phyloP scores from a whole-genome alignment of 2,797 vertebrate species.

The Florisuga fusca region DNA sequence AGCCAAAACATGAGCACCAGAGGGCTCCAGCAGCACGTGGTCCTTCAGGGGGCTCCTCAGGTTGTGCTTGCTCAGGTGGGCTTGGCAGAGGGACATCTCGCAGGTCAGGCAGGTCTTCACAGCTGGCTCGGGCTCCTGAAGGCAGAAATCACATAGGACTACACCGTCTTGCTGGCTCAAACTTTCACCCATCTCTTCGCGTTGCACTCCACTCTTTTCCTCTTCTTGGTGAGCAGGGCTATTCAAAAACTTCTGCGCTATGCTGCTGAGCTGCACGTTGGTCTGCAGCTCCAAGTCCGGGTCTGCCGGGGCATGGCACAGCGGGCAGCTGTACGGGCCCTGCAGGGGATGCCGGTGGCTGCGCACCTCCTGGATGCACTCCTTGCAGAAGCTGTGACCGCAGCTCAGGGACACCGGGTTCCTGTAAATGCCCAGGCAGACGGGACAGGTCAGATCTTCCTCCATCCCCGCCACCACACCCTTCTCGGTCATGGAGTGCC shows the following conservation, averaged over 20 bases:
- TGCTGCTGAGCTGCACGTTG: neutral
- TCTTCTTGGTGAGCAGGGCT: rapidly evolving
- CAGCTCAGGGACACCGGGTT: constrained; percentile 74
- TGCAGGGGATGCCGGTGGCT: rapidly evolving
- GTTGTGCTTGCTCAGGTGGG: constrained; percentile 79
- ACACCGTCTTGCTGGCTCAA: rapidly evolving
- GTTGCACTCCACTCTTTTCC: rapidly evolving
- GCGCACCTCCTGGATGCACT: constrained; percentile 48
- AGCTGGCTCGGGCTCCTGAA: neutral
- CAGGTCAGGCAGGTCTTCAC: constrained; percentile 76
- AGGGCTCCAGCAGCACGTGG: constrained; percentile 73
- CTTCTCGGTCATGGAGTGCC: rapidly evolving
- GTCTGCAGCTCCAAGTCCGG: rapidly evolving
- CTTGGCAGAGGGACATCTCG: constrained; percentile 79
- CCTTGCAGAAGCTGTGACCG: constrained; percentile 82
- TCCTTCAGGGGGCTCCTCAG: neutral
- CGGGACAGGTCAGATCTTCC: constrained; percentile 79
- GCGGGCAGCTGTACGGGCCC: neutral
- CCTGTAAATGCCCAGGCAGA: constrained; percentile 77
- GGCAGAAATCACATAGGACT: constrained; percentile 19
- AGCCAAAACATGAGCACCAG: neutral
- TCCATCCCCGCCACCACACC: constrained; percentile 35
- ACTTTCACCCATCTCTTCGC: neutral
- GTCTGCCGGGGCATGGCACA: neutral
- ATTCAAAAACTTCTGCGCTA: neutral